phyloP scores from a whole-genome alignment of 1,140 invertebrate genomes.

The Portunus trituberculatus region DNA sequence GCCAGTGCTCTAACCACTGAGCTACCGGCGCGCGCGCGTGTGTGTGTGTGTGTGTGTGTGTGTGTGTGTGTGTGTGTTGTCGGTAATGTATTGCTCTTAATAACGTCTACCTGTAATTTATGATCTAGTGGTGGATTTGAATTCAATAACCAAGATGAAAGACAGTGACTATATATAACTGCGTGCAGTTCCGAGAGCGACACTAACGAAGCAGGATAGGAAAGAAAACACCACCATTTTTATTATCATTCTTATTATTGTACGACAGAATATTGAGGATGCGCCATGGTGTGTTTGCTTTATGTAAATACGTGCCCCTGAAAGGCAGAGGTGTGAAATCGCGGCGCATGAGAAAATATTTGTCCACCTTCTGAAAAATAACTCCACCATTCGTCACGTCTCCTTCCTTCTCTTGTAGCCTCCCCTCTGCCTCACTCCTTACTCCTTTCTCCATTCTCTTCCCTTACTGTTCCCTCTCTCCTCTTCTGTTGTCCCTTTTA shows the following conservation, averaged over 20 bases:
- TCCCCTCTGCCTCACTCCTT: neutral
- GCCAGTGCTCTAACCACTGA: no score
- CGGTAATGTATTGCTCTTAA: neutral
- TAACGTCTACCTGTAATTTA: no score
- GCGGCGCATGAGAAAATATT: neutral
- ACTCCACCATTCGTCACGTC: neutral
- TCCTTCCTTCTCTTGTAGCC: neutral
- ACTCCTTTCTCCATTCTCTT: neutral
- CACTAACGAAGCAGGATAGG: neutral
- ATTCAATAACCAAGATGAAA: no score
- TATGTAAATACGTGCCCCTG: neutral
- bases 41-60: no score
- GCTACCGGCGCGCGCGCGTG: no score
- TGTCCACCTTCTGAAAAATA: neutral
- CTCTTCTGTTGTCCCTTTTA: neutral
- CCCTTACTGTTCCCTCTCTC: neutral
- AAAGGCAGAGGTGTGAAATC: neutral
- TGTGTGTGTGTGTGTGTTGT: no score
- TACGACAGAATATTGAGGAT: neutral
- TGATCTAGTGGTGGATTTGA: no score
- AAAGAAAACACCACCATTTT: neutral
- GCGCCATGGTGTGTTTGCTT: no score
- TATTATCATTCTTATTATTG: neutral
- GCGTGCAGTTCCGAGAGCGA: neutral
- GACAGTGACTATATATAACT: no score